phyloP scores from a whole-genome alignment of 2,113 vertebrate genomes.

The Vicugna pacos region DNA sequence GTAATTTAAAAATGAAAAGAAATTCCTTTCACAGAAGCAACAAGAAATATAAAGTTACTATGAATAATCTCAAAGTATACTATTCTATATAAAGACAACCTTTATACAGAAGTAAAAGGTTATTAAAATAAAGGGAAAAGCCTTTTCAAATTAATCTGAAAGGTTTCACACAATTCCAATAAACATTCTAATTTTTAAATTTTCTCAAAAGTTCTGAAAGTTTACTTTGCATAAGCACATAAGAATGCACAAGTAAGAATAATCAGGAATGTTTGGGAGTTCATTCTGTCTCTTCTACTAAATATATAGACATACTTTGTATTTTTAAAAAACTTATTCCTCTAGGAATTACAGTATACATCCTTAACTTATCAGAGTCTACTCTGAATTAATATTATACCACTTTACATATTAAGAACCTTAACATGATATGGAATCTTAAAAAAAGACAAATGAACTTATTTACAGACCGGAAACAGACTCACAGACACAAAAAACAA shows the following conservation, averaged over 20 bases:
- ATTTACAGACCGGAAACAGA: too few relatives aligned
- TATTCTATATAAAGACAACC: slow-evolving; percentile 24
- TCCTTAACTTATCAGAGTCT: neutral
- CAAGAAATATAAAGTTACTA: slow-evolving; percentile 39
- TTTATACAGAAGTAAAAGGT: neutral
- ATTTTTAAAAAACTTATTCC: neutral
- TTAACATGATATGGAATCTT: neutral
- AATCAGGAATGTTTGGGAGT: neutral
- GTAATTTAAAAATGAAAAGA: slow-evolving; percentile 26
- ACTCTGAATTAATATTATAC: neutral
- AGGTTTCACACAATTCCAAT: slow-evolving; percentile 8
- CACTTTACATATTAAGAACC: slow-evolving; percentile 19
- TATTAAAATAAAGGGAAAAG: slow-evolving; percentile 12
- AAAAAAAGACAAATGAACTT: too few relatives aligned
- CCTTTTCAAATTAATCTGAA: neutral
- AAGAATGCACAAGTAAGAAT: neutral
- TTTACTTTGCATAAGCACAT: neutral
- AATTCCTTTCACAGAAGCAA: slow-evolving; percentile 42
- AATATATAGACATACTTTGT: neutral
- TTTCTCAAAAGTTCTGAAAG: slow-evolving; percentile 6
- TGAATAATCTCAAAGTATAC: neutral
- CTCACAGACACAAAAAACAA: too few relatives aligned
- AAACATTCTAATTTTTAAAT: slow-evolving; percentile 28
- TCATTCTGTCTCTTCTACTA: neutral
- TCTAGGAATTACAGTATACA: neutral